Percentiles rank a stretch among this genome's conserved stretches.
Conservation (phyloP, 1,140 invertebrate genomes). For the Neodiprion virginianus region DNA sequence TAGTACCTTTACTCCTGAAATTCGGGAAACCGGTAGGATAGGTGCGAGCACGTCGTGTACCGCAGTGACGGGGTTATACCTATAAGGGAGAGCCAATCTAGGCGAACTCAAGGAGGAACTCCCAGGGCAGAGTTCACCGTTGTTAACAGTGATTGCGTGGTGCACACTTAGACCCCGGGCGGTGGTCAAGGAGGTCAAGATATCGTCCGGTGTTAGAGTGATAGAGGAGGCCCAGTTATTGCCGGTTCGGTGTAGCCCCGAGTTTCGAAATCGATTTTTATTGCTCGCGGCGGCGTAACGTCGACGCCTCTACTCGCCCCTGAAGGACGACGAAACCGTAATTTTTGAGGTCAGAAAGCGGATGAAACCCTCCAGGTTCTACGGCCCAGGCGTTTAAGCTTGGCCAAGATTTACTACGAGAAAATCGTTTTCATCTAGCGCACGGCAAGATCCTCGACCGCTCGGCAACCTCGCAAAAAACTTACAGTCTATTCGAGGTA, state of each 20-base stretch:
- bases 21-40: too few relatives aligned
- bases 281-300: background rate
- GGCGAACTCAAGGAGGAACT: background rate
- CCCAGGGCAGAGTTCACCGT: slow-evolving; percentile 6
- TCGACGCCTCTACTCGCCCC: background rate
- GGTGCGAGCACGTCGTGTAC: too few relatives aligned
- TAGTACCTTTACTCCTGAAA: too few relatives aligned
- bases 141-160: slow-evolving; percentile 7
- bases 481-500: too few relatives aligned
- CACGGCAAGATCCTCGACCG: too few relatives aligned
- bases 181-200: background rate
- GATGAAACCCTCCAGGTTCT: background rate
- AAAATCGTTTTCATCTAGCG: too few relatives aligned
- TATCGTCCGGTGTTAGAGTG: background rate
- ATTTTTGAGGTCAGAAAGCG: background rate
- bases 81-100: background rate
- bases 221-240: background rate
- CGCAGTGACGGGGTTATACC: too few relatives aligned
- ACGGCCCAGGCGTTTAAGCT: too few relatives aligned
- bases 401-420: too few relatives aligned
- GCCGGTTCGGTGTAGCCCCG: background rate
- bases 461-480: too few relatives aligned
- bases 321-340: background rate
- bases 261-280: background rate
- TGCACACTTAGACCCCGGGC: background rate